Percentiles rank a stretch among this genome's conserved stretches.
Evolutionary conservation across 2,888 invertebrate species (phyloP).

Genomic region (Idaea dimidiata): DNA sequence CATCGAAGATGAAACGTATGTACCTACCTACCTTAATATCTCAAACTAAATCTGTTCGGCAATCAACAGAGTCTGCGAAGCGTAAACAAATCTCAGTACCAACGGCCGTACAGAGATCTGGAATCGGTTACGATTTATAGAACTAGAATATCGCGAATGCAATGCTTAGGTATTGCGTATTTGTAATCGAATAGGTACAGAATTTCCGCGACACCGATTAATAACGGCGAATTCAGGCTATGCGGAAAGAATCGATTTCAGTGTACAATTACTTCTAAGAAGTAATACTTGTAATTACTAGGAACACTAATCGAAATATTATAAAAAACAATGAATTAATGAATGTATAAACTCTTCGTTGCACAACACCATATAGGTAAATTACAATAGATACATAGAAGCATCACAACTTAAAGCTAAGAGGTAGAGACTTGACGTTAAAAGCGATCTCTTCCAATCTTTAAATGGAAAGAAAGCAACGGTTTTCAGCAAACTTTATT

Average conservation of each 20-base stretch:
- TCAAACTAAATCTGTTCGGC: slow-evolving; percentile 45
- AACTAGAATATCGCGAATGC: slow-evolving; percentile 27
- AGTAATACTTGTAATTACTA: background rate
- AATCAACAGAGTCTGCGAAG: slow-evolving; percentile 48
- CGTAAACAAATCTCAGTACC: slow-evolving; percentile 35
- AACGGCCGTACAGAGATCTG: slow-evolving; percentile 24
- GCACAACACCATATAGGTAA: too few species aligned
- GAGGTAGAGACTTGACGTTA: too few species aligned
- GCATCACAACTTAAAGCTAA: too few species aligned
- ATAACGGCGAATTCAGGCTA: slow-evolving; percentile 27
- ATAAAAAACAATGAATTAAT: too few species aligned
- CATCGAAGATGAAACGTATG: slow-evolving; percentile 26
- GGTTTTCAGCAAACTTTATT: background rate
- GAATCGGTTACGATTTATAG: slow-evolving; percentile 23
- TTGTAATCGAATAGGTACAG: slow-evolving; percentile 34
- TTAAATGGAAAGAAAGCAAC: too few species aligned
- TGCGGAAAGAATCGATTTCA: slow-evolving; percentile 26
- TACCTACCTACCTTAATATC: too few species aligned
- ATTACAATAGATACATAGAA: too few species aligned
- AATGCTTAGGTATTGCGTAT: slow-evolving; percentile 32
- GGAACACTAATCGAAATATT: slow-evolving; percentile 8
- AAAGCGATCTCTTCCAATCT: too few species aligned
- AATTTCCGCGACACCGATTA: slow-evolving; percentile 36
- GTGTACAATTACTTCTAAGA: background rate
- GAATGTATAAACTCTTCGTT: too few species aligned